Base-by-base conservation (phyloP, 1,140 invertebrate species). In the Epicauta chinensis region DNA sequence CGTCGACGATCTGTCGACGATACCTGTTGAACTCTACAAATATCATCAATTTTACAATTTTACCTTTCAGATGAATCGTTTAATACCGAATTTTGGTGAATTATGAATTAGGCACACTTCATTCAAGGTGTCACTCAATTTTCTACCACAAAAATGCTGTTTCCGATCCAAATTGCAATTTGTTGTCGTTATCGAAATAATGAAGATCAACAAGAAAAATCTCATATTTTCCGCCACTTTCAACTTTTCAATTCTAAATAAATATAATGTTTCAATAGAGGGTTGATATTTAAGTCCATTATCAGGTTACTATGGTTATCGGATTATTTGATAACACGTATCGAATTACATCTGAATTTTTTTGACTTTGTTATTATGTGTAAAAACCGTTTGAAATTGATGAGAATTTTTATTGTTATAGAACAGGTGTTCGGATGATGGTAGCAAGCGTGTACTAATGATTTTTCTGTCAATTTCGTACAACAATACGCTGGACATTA, bases 291-390 rank as follows among this genome's bases (percentile, higher is more conserved):
- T 38, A 47, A 38, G 36, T 38, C 23, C 45, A 23, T 14, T 32
- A 32, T 45, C 14, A 47, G 14, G 45, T 47, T 47, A 37, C 45
- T 37, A 47, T 47, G 45, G 45, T 17, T 16, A 17, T 37, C 45
- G 16, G 35, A 47, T 34, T 37, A 38, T 47, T 47, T 16, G 23
- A 23, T 23, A 23, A 23, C 23, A 5, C 7, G 23, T 23, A 23
- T 23, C 23, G 7, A 23, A 23, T 23, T 23, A 23, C 23, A 23
- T 23, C 7, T 23, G n/a, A 23, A 5, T 23, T 23, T 23, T 23
- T 7, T 3, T 23, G 7, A 3, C 23, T 23, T 3, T 23, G 7
- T 7, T 23, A 23, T 3, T 23, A 23, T 5, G 7, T 23, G 2
- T 23, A 23, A 23, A 7, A 5, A 23, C 4, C 23, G 0, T 23